These are phyloP conservation scores for Cephus rjabovi DNA, from an alignment of 2,888 invertebrate species.

Conservation along the genomic window DNA sequence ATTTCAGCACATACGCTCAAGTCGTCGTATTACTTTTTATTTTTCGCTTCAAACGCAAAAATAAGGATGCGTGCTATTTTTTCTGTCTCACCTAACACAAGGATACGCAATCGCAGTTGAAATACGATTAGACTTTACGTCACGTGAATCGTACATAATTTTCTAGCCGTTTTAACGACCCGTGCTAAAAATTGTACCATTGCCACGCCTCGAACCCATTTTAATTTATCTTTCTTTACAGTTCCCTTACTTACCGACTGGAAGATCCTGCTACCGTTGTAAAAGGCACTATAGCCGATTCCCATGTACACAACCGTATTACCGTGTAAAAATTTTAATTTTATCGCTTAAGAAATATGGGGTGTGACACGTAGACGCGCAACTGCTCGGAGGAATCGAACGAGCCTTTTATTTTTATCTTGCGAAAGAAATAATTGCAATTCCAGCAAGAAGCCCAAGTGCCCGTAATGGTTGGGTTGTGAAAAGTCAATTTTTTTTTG, in stretches of 20 bases:
- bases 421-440: constrained; percentile 38
- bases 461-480: constrained; percentile 10
- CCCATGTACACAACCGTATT: too few relatives aligned
- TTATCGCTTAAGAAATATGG: background rate
- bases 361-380: background rate
- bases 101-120: background rate
- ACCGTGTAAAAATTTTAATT: too few relatives aligned
- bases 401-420: constrained; percentile 27
- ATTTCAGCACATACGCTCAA: background rate
- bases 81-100: background rate
- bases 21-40: background rate
- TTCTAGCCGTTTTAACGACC: background rate
- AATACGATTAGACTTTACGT: background rate
- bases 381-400: background rate
- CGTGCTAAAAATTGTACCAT: background rate
- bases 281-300: background rate
- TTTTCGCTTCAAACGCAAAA: background rate
- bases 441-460: constrained; percentile 17
- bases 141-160: background rate
- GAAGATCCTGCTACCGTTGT: background rate
- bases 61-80: background rate
- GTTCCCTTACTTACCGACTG: background rate
- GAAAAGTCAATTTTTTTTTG: background rate
- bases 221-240: background rate
- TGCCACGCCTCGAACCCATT: background rate